Evolutionary conservation across 2,888 invertebrate genomes (phyloP), one percentile per base, ranked within the genome.

Genomic region (Epirrhoe tristata): DNA sequence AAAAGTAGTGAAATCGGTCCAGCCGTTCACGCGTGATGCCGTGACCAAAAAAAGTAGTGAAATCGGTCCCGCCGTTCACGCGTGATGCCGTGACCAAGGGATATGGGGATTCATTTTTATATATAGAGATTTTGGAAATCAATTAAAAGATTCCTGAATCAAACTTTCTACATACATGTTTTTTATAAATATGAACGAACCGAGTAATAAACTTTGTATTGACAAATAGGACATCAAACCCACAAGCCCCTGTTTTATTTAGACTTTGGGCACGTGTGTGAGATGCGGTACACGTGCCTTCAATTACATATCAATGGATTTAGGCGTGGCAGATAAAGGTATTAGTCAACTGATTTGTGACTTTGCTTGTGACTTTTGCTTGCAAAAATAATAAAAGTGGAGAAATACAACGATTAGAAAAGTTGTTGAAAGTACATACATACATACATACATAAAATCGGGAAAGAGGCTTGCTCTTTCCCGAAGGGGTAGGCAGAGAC

Each of bases 221-320:
- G 59, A 66, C 55, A 63, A 61, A 69, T 53, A 24, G 17, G 55
- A 71, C 70, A 66, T 53, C 70, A 63, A 52, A 12, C 39, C 39
- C 39, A 52, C 70, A 63, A 43, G 7, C 43, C 75, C 75, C 74
- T 72, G 32, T 17, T 69, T 63, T 51, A 63, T 61, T 64, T n/a
- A 10, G 7, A 43, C 31, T 31, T 43, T 68, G 58, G 76, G 53
- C 88, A 85, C 88, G 87, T 83, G 89, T 78, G 75, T 67, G 60
- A 77, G 78, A 82, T 77, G 77, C 72, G 59, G 39, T 73, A 70
- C 88, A 81, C 87, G 89, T 85, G 89, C 67, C 81, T 48, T 66
- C 87, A 85, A 89, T 89, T 87, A 90, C 85, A 85, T 87, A 86
- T 85, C 84, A 76, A 67, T 50, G 59, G 69, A 73, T 78, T 73